A percentile compares a stretch with the other conserved stretches of the same genome.
These are phyloP conservation scores for Struthio camelus DNA, from an alignment of 2,113 vertebrate genomes.

Conservation along the genomic window DNA sequence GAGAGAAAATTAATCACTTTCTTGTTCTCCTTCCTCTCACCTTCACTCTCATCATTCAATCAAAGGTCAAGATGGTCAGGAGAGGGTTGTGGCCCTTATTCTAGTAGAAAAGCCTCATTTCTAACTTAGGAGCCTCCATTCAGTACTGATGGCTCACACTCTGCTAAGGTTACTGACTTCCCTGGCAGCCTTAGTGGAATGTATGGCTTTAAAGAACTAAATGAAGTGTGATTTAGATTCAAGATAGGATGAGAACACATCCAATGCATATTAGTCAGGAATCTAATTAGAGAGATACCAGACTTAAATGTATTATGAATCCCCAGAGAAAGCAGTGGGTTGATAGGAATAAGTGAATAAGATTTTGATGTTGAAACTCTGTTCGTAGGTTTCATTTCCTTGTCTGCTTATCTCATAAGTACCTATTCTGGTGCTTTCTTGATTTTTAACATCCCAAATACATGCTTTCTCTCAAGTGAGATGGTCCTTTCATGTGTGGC, in stretches of 20 bases:
- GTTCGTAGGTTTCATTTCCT: neutral
- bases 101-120: accelerated
- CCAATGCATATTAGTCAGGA: neutral
- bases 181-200: neutral
- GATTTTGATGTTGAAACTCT: neutral
- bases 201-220: neutral
- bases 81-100: neutral
- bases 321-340: neutral
- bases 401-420: neutral
- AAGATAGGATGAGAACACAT: neutral
- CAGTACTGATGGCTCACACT: neutral
- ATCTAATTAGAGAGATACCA: neutral
- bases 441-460: neutral
- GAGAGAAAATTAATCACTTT: neutral
- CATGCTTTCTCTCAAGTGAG: neutral
- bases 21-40: neutral
- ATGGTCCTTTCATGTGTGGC: neutral
- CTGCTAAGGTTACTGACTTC: neutral
- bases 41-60: neutral
- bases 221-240: neutral
- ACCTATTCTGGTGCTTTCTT: neutral
- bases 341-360: neutral
- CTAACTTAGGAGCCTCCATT: neutral
- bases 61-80: neutral
- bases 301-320: neutral